Evolutionary conservation across 2,888 invertebrate genomes (phyloP).

Genomic region (Vandiemenella viatica): DNA sequence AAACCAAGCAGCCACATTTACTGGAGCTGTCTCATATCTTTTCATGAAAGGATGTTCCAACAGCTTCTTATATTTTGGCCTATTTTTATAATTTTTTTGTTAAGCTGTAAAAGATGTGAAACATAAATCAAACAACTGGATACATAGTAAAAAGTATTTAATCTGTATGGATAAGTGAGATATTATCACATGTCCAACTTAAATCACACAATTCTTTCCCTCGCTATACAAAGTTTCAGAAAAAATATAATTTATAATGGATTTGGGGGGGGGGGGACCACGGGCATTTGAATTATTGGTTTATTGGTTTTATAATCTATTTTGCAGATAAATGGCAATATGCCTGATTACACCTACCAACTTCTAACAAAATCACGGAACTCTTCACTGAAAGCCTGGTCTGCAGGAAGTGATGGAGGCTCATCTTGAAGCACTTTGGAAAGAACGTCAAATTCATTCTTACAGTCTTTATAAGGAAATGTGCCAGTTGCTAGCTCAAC

Average conservation of each 20-base stretch:
- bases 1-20: constrained; percentile 73
- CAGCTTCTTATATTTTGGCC: constrained; percentile 87
- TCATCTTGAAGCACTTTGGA: constrained; percentile 81
- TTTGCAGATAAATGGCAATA: too few species aligned
- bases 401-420: constrained; percentile 68
- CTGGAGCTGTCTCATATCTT: constrained; percentile 48
- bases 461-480: constrained; percentile 88
- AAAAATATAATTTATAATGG: too few species aligned
- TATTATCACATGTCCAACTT: too few species aligned
- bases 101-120: constrained; percentile 42
- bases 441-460: constrained; percentile 94
- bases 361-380: constrained; percentile 82
- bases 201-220: too few species aligned
- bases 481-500: constrained; percentile 94
- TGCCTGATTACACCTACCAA: constrained; percentile 72
- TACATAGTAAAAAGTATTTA: too few species aligned
- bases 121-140: too few species aligned
- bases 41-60: constrained; percentile 79
- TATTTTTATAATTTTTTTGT: constrained; percentile 83
- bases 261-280: too few species aligned
- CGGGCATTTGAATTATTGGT: too few species aligned
- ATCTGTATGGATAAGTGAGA: too few species aligned
- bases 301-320: too few species aligned
- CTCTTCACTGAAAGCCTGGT: constrained; percentile 63
- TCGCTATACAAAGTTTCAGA: too few species aligned